Percentiles rank a stretch among this genome's conserved stretches.
phyloP scores from a whole-genome alignment of 2,888 invertebrate species.

The Dastarcus helophoroides region DNA sequence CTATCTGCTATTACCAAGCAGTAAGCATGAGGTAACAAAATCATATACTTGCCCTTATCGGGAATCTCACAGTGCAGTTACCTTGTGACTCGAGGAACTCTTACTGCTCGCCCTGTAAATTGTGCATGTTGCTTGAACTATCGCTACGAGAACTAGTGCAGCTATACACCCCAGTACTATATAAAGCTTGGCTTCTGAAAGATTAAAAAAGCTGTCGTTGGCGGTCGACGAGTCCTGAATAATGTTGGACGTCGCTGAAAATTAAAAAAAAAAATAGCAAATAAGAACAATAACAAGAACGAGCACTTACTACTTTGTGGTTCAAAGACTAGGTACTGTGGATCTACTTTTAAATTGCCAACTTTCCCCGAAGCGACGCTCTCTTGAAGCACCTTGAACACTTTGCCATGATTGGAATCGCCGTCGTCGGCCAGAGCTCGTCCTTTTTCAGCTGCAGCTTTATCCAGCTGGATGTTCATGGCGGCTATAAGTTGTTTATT shows the following conservation, averaged over 20 bases:
- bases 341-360: conserved; percentile 71
- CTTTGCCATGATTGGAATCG: conserved; percentile 27
- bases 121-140: conserved; percentile 76
- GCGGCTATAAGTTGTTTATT: conserved; percentile 63
- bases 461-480: conserved; percentile 64
- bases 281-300: neutral
- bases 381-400: conserved; percentile 52
- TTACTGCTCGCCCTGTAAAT: conserved; percentile 57
- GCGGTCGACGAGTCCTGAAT: conserved; percentile 36
- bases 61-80: conserved; percentile 39
- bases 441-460: conserved; percentile 50
- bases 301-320: conserved; percentile 53
- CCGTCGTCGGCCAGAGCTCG: conserved; percentile 35
- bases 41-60: conserved; percentile 27
- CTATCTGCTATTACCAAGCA: too few relatives aligned
- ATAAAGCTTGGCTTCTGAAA: conserved; percentile 65
- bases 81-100: conserved; percentile 50
- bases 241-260: conserved; percentile 43
- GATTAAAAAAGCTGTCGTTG: conserved; percentile 45
- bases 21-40: neutral
- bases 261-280: conserved; percentile 11
- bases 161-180: conserved; percentile 72
- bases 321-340: conserved; percentile 63
- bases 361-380: conserved; percentile 62
- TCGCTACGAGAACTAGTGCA: conserved; percentile 64